These are phyloP conservation scores for Aphidius ervi DNA, from an alignment of 1,140 invertebrate genomes.

Conservation along the genomic window DNA sequence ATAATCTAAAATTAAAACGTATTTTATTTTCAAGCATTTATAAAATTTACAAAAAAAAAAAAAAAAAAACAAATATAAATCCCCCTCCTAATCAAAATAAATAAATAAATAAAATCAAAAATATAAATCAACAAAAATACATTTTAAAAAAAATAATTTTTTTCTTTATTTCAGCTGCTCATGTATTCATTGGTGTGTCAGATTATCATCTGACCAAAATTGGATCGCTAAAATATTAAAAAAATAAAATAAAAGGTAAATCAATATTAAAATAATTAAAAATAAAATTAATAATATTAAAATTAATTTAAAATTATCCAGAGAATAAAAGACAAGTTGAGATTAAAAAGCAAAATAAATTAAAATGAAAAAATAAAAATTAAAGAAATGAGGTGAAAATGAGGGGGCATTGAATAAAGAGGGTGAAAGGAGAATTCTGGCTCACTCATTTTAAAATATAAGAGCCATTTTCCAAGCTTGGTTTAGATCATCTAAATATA, in stretches of 20 bases:
- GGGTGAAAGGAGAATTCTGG: slow-evolving; percentile 22
- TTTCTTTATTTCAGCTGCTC: slow-evolving; percentile 10
- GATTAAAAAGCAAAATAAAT: background rate
- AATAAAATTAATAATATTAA: slow-evolving; percentile 9
- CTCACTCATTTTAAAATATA: slow-evolving; percentile 5
- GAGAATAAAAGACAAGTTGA: no score
- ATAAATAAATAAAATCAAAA: no score
- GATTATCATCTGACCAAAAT: slow-evolving; percentile 15
- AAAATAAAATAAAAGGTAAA: slow-evolving; percentile 4
- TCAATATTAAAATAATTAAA: background rate
- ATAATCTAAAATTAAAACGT: no score
- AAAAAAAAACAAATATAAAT: no score
- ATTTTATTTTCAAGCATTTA: no score
- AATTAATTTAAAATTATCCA: slow-evolving; percentile 18
- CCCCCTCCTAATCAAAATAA: no score
- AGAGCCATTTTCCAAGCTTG: slow-evolving; percentile 52
- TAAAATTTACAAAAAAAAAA: no score
- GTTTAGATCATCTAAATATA: slow-evolving; percentile 53
- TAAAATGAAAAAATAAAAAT: background rate
- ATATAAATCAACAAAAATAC: no score
- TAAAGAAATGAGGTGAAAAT: background rate
- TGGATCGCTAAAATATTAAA: slow-evolving; percentile 13
- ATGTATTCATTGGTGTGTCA: slow-evolving; percentile 7
- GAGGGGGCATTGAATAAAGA: slow-evolving; percentile 7
- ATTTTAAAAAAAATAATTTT: slow-evolving; percentile 4